Conservation (phyloP, 2,888 invertebrate species). For the Diadegma fenestrale region DNA sequence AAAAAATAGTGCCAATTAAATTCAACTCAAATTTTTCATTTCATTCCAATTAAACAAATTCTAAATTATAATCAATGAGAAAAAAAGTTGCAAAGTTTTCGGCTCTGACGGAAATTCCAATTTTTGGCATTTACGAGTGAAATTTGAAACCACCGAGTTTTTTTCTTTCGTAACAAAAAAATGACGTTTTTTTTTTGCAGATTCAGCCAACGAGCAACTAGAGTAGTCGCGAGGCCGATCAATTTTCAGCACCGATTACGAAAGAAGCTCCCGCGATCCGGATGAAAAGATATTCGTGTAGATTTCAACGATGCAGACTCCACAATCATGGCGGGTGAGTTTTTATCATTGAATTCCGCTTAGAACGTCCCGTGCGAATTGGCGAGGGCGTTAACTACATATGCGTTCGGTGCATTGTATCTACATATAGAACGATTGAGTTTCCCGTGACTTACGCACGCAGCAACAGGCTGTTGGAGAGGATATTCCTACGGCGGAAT, state of each 20-base stretch:
- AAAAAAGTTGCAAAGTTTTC: not conserved
- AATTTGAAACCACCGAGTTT: too few relatives aligned
- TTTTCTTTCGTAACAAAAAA: not conserved
- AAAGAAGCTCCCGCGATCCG: not conserved
- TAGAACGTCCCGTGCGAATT: not conserved
- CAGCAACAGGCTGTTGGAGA: constrained; percentile 3
- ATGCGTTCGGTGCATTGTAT: not conserved
- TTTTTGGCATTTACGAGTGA: too few relatives aligned
- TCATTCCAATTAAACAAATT: not conserved
- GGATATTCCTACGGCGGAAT: not conserved
- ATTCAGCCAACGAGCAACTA: not conserved
- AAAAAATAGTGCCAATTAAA: not conserved
- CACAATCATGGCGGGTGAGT: not conserved
- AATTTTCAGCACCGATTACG: not conserved
- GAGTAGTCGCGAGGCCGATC: not conserved
- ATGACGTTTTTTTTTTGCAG: not conserved
- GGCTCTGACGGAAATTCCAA: not conserved
- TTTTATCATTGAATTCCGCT: not conserved
- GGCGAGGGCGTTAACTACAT: not conserved
- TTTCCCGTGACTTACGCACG: constrained; percentile 11
- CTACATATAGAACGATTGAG: constrained; percentile 10
- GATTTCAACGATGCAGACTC: not conserved
- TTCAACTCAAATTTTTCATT: not conserved
- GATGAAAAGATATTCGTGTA: not conserved
- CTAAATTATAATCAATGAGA: not conserved